Evolutionary conservation across 1,140 invertebrate genomes (phyloP), one percentile per base, ranked within the genome.

Genomic region (Drosophila rhopaloa): DNA sequence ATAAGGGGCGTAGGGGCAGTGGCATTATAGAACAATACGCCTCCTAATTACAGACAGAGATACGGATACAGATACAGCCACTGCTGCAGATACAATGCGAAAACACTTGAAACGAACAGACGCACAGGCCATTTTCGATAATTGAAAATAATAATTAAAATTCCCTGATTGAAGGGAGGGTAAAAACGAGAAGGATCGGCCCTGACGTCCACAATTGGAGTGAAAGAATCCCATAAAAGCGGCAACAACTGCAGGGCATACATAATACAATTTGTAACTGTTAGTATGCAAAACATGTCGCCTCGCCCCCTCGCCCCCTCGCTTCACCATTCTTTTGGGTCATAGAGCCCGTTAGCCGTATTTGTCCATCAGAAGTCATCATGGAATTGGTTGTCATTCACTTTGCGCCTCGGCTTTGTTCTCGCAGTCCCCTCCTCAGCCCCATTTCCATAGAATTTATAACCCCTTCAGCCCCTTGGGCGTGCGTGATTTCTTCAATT

Each of bases 71-170:
- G 50, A 54, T 57, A 35, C 41, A 55, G 35, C 40, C n/a, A 32
- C 7, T 9, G 48, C 48, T 29, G 38, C 62, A 78, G 74, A 68
- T 56, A 71, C 65, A 70, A 76, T 57, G 50, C 27, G 16, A 63
- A 51, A 71, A 55, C 81, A 86, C 83, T 86, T 88, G 83, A 86
- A 76, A 61, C 53, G 63, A 60, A 44, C 54, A 79, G 61, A 91
- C 72, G 80, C 84, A 68, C 66, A 80, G 79, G 37, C 86, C 82
- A 86, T 91, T 88, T 91, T 90, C 89, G 75, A 85, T 91, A 91
- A 91, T 91, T 91, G 89, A 91, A 91, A 91, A 91, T 75, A 89
- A 91, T 89, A 91, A 91, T 91, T 91, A 91, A 91, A 91, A 91
- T 91, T 91, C 89, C 79, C 78, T 82, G 89, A 91, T 88, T 85